These are phyloP conservation scores for Rhabdomys dilectus DNA, from an alignment of 2,113 vertebrate genomes.

Conservation along the genomic window DNA sequence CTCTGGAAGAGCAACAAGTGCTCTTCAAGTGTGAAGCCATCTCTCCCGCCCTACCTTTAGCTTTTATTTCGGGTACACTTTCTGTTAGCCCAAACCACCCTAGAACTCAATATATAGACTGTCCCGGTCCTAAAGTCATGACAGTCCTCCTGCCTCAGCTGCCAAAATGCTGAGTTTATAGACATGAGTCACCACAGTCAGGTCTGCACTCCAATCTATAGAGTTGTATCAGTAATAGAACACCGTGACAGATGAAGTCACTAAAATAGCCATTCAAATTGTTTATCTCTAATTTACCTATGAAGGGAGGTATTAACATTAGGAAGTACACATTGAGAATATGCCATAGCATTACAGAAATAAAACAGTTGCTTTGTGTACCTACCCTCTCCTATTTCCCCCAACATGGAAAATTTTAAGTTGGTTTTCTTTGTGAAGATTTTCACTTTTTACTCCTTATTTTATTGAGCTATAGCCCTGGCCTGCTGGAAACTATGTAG, in stretches of 20 bases:
- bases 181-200: background rate
- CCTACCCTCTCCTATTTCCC: background rate
- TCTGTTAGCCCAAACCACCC: background rate
- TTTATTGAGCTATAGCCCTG: background rate
- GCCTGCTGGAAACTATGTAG: background rate
- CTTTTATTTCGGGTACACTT: background rate
- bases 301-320: constrained; percentile 12
- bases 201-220: background rate
- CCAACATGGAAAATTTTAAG: constrained; percentile 15
- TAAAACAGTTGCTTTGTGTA: constrained; percentile 12
- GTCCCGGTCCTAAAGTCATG: background rate
- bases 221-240: background rate
- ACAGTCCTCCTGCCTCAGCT: background rate
- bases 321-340: constrained; percentile 19
- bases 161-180: background rate
- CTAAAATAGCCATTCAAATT: constrained; percentile 25
- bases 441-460: background rate
- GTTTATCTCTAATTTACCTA: background rate
- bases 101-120: background rate
- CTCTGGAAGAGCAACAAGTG: too few relatives aligned
- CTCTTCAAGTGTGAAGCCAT: background rate
- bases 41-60: background rate
- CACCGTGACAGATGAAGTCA: background rate
- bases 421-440: background rate
- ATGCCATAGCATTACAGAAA: background rate